phyloP scores from a whole-genome alignment of 2,888 invertebrate species.

The Platycheirus albimanus region DNA sequence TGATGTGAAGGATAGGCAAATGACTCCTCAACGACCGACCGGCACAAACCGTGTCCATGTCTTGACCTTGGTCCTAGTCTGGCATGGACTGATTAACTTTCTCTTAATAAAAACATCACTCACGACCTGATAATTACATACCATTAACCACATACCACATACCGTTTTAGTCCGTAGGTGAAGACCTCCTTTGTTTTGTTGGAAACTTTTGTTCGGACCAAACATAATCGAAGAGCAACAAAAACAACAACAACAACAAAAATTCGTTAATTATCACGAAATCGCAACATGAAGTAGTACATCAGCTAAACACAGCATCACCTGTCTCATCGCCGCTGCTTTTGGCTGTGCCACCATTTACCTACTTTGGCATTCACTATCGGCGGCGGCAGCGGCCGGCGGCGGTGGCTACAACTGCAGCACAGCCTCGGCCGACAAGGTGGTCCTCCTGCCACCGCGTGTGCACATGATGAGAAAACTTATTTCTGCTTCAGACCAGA shows the following conservation, averaged over 20 bases:
- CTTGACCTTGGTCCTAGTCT: conserved; percentile 56
- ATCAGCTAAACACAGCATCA: conserved; percentile 72
- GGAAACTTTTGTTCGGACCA: conserved; percentile 9
- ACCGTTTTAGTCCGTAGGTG: conserved; percentile 4
- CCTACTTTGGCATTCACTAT: conserved; percentile 68
- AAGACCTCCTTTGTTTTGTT: conserved; percentile 58
- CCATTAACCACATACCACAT: conserved; percentile 66
- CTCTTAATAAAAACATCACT: conserved; percentile 74
- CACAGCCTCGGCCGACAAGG: conserved; percentile 75
- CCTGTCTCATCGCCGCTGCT: conserved; percentile 69
- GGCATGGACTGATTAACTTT: conserved; percentile 63
- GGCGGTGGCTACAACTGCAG: conserved; percentile 23
- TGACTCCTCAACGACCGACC: not conserved
- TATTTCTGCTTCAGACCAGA: conserved; percentile 73
- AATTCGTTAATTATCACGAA: conserved; percentile 79
- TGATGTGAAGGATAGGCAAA: not conserved
- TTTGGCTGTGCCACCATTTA: conserved; percentile 57
- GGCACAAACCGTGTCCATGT: not conserved
- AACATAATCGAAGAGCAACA: conserved; percentile 62
- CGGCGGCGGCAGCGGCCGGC: conserved; percentile 4
- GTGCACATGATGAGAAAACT: conserved; percentile 67
- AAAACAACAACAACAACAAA: conserved; percentile 31
- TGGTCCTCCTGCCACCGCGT: conserved; percentile 72
- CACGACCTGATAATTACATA: conserved; percentile 69
- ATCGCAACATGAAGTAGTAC: conserved; percentile 78